Base-by-base conservation (phyloP, 1,140 invertebrate species). In the Tenebrio molitor region DNA sequence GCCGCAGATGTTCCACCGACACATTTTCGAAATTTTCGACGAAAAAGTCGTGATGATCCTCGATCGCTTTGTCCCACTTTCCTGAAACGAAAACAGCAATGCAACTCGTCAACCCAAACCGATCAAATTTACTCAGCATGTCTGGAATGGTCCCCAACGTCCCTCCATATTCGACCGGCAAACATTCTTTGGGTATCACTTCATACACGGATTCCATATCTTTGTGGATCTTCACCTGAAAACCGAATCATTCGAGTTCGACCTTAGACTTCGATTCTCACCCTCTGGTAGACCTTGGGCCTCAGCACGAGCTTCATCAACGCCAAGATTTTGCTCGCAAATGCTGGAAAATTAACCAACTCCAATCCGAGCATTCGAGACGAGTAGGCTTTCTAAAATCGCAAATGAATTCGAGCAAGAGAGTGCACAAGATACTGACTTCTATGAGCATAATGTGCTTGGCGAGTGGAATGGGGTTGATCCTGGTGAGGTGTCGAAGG, bases 141-240 rank as follows among this genome's bases (percentile, higher is more conserved):
- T 72, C 41, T 15, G 14, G 6, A 7, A 72, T 23, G 15, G 39
- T 29, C 8, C 4, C 14, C 2, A 46, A 36, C 19, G 46, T 64
- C 6, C 70, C 70, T 21, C 62, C 70, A 34, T 65, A 65, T 16
- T 72, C 63, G 1, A 8, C 15, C 3, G 70, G 70, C 21, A 72
- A 33, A 36, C 19, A 36, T 6, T 39, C 15, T 62, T 34, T 21
- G 4, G 69, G 69, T 14, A 71, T 29, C 0, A 25, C 34, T 33
- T 46, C 64, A 17, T 71, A 14, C 1, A 71, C 14, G 1, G 69
- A 71, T 19, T 71, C 39, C 1, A 65, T 25, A 64, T 46, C 33
- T 10, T 71, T 21, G 8, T 71, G 69, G 7, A 71, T 6, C 6
- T 14, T 63, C 14, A 71, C 17, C 69, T 71, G 12, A 10, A 71